Evolutionary conservation across 2,113 vertebrate genomes (phyloP).

Genomic region (zebrafish (Danio rerio)): GRCz12tu NC_133195.1:57197501-57198000

Average conservation of each 20-base stretch:
- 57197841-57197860: conserved; percentile 16
- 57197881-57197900: conserved; percentile 52
- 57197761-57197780: background rate
- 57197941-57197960: conserved; percentile 38
- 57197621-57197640: too few relatives aligned
- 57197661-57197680: too few relatives aligned
- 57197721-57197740: background rate
- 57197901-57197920: conserved; percentile 50
- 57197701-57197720: too few relatives aligned
- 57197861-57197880: conserved; percentile 50
- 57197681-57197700: too few relatives aligned
- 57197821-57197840: background rate
- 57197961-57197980: conserved; percentile 41
- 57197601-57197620: too few relatives aligned
- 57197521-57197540: too few relatives aligned
- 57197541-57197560: too few relatives aligned
- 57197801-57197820: background rate
- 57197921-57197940: conserved; percentile 50
- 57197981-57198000: conserved; percentile 38
- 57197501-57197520: too few relatives aligned
- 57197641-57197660: too few relatives aligned
- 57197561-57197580: too few relatives aligned
- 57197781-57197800: background rate
- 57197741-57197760: background rate
- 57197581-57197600: too few relatives aligned